Percentiles rank a stretch among this genome's conserved stretches.
Conservation (phyloP, 2,113 vertebrate species). For the Diadophis punctatus region DNA sequence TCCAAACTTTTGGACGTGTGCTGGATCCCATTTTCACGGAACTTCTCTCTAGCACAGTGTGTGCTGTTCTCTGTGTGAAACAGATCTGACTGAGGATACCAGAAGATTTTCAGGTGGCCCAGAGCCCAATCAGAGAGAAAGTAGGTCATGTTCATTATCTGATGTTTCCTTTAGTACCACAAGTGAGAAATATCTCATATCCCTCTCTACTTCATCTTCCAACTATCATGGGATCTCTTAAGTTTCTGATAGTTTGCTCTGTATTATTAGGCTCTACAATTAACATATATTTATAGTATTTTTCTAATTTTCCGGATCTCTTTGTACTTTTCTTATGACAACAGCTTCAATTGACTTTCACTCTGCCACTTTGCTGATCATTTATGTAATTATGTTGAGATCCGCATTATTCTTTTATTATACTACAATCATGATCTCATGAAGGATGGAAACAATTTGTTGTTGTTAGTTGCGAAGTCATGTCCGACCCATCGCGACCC, state of each 20-base stretch:
- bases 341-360: not conserved
- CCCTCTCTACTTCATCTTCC: not conserved
- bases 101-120: not conserved
- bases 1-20: accelerated
- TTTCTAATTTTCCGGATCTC: not conserved
- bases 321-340: not conserved
- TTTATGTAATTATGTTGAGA: not conserved
- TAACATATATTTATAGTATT: not conserved
- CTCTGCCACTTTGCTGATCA: not conserved
- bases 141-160: not conserved
- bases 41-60: not conserved
- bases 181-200: not conserved
- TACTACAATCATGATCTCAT: not conserved
- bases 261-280: not conserved
- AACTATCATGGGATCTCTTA: not conserved
- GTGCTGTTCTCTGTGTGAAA: not conserved
- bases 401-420: not conserved
- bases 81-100: not conserved
- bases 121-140: not conserved
- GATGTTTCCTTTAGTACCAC: not conserved
- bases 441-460: not conserved
- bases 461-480: no score
- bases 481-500: no score
- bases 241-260: not conserved
- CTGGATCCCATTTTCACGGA: not conserved